Evolutionary conservation across 1,140 invertebrate species (phyloP), one percentile per base, ranked within the genome.

Genomic region (Sitodiplosis mosellana): DNA sequence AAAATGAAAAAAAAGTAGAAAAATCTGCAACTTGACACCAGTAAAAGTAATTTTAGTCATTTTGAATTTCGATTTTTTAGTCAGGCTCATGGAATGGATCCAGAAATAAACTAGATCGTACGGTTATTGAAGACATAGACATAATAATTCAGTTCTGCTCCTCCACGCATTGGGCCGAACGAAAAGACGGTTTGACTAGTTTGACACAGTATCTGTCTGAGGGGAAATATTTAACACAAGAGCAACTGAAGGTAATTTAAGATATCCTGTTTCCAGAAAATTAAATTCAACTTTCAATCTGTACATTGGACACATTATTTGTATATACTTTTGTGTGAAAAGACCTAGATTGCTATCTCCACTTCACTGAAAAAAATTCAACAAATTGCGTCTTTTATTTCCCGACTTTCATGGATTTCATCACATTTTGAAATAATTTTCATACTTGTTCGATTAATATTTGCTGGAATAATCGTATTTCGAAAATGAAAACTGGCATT

Each of bases 121-220:
- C 69, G 2, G 69, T 69, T 0, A 58, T 64, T 45, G 66, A 89
- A 74, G 84, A 89, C 60, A 86, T 93, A 36, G 78, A 79, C 56
- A 87, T 92, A 54, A 92, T 95, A 48, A 87, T 95, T 45, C 73
- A 76, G 43, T 77, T 83, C 50, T 85, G 92, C 65, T 79, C 81
- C 40, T 88, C 84, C 56, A 83, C 83, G 27, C 81, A 86, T 55
- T 93, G 91, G 87, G 78, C 80, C 33, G 91, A 95, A 60, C 70
- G 90, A 27, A 92, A 93, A 59, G 90, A 96, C 55, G 91, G 91
- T 15, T 71, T 96, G 2, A 71, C 88, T 3, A 82, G 81, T 50
- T 68, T 96, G 27, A 83, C 69, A 1, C 59, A 61, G 44, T 64
- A 64, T 50, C 52, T 64, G 45, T 57, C 60, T 46, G 61, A 61